phyloP scores from a whole-genome alignment of 2,888 invertebrate genomes.

The Xestobium rufovillosum region DNA sequence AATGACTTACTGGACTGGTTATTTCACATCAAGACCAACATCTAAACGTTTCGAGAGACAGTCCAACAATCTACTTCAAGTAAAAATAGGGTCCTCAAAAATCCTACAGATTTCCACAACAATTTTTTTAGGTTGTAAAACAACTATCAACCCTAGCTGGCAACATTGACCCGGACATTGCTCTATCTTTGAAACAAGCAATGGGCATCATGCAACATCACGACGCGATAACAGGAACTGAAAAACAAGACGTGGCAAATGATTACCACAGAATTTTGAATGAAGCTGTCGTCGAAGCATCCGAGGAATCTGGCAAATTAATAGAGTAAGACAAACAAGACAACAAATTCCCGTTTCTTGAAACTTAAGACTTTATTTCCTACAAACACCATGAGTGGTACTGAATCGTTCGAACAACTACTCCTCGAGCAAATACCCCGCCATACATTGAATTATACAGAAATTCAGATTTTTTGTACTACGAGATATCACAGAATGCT shows the following conservation, averaged over 20 bases:
- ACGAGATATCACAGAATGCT: too few species aligned
- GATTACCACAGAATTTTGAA: slow-evolving; percentile 79
- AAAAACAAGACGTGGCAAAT: slow-evolving; percentile 71
- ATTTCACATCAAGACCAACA: slow-evolving; percentile 74
- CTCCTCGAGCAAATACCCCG: too few species aligned
- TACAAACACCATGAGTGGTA: too few species aligned
- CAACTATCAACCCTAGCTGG: slow-evolving; percentile 58
- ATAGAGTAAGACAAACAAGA: too few species aligned
- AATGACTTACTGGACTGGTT: slow-evolving; percentile 89
- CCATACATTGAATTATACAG: too few species aligned
- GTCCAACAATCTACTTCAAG: slow-evolving; percentile 68
- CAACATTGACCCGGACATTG: slow-evolving; percentile 44
- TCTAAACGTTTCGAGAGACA: slow-evolving; percentile 67
- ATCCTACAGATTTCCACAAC: too few species aligned
- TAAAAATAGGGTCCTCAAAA: too few species aligned
- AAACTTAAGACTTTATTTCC: too few species aligned
- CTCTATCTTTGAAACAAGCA: slow-evolving; percentile 56
- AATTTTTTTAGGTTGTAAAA: too few species aligned
- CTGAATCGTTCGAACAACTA: too few species aligned
- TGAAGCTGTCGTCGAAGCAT: slow-evolving; percentile 55
- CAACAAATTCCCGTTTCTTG: slow-evolving; percentile 44
- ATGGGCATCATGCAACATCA: slow-evolving; percentile 85
- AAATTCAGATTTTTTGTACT: too few species aligned
- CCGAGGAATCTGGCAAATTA: too few species aligned
- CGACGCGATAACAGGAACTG: slow-evolving; percentile 79